These are phyloP conservation scores for Elanoides forficatus DNA, from an alignment of 2,113 vertebrate species.

Conservation along the genomic window DNA sequence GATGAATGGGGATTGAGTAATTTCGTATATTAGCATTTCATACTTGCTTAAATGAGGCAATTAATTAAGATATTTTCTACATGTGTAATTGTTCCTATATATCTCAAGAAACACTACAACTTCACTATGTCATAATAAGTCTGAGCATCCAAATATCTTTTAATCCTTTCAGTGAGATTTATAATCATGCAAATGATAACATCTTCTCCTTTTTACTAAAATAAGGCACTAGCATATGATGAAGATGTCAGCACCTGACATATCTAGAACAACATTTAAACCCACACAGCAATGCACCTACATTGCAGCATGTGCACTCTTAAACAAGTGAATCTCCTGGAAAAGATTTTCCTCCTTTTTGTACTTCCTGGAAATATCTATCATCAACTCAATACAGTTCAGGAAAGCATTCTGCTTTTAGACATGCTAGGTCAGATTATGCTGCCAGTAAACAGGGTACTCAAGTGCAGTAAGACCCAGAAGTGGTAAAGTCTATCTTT, in stretches of 20 bases:
- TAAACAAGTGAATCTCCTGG: not conserved
- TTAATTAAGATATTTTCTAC: not conserved
- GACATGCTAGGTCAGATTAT: not conserved
- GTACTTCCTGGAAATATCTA: not conserved
- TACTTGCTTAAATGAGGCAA: not conserved
- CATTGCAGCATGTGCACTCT: rapidly evolving
- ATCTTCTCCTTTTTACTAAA: not conserved
- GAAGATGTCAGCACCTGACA: not conserved
- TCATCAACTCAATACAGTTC: not conserved
- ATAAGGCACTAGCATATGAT: not conserved
- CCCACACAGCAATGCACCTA: not conserved
- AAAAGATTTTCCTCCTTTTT: not conserved
- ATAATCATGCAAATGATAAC: not conserved
- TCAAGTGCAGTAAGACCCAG: not conserved
- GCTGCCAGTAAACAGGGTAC: not conserved
- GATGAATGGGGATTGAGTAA: not conserved
- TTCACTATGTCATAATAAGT: not conserved
- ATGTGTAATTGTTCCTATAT: not conserved
- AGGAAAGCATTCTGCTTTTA: not conserved
- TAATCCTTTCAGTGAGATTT: not conserved
- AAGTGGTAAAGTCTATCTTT: not conserved
- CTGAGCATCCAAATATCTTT: not conserved
- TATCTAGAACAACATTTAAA: not conserved
- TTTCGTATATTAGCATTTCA: not conserved
- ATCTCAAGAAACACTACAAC: not conserved